Base-by-base conservation (phyloP, 2,797 vertebrate genomes). In the Pangasius krempfi region DNA sequence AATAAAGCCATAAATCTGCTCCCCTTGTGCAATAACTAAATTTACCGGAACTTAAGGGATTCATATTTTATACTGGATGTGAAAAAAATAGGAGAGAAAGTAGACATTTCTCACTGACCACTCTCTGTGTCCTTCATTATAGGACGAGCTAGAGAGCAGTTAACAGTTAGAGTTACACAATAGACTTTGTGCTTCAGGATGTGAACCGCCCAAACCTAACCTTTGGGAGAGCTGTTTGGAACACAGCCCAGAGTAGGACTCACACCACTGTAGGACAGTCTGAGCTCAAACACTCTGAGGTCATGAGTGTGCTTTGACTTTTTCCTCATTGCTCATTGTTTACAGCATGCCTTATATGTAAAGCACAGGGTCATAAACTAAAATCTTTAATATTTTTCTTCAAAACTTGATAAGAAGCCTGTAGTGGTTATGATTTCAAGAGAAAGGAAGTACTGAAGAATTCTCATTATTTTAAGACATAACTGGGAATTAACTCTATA, bases 171-270 rank as follows among this genome's bases (percentile, higher is more conserved):
- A 56, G 44, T n/a, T 44, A 73, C 54, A 87, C 18, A 85, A 76
- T 56, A 70, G 52, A 40, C 33, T 22, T 30, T 30, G 33, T 60
- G n/a, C 44, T 64, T 37, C 40, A 78, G 89, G 84, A 87, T n/a
- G 62, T 79, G 81, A n/a, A 18, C 40, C 40, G 13, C 81, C 73
- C 75, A 85, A 83, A 80, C 85, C 27, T 78, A 64, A 62, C 58
- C 68, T 89, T 62, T 68, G 86, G 64, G 83, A 66, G 56, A 50
- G 18, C 40, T 56, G 64, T 89, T 64, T 86, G 64, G 75, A 58
- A 44, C 56, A 72, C 76, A 85, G n/a, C n/a, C 44, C 66, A 16
- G 56, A 88, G 30, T 33, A 30, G 22, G 40, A 58, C 40, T 56
- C 20, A 25, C 13, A 16, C 10, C 27, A 62, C 56, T 86, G 60